A percentile compares a stretch with the other conserved stretches of the same genome.
phyloP scores from a whole-genome alignment of 2,888 invertebrate species.

The Neria commutata region DNA sequence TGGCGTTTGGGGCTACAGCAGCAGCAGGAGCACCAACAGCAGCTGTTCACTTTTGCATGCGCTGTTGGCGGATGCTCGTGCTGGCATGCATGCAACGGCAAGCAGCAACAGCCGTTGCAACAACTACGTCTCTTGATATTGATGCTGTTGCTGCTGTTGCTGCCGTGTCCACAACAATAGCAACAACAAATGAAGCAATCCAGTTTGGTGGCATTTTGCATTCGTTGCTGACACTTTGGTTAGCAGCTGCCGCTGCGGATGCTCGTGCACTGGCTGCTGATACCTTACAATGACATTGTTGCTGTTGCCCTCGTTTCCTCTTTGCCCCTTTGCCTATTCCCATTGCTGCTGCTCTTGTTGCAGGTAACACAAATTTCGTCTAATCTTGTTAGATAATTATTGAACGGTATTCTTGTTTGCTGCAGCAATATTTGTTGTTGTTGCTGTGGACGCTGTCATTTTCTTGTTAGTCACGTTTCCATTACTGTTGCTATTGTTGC shows the following conservation, averaged over 20 bases:
- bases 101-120: slow-evolving; percentile 13
- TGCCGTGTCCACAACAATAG: neutral
- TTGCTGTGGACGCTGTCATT: slow-evolving; percentile 42
- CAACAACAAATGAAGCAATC: slow-evolving; percentile 5
- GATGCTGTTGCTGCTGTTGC: slow-evolving; percentile 7
- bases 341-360: neutral
- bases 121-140: neutral
- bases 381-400: slow-evolving; percentile 44
- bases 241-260: neutral
- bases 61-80: neutral
- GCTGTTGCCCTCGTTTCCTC: too few relatives aligned
- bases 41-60: too few relatives aligned
- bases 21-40: too few relatives aligned
- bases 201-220: slow-evolving; percentile 5
- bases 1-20: too few relatives aligned
- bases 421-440: slow-evolving; percentile 14
- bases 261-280: too few relatives aligned
- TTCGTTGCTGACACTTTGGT: slow-evolving; percentile 2
- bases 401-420: slow-evolving; percentile 5
- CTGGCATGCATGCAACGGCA: too few relatives aligned
- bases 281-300: too few relatives aligned
- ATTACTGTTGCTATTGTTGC: slow-evolving; percentile 4
- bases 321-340: too few relatives aligned
- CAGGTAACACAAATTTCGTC: slow-evolving; percentile 29
- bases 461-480: slow-evolving; percentile 39